Base-by-base conservation (phyloP, 2,888 invertebrate genomes). In the Drosophila pseudotakahashii region DNA sequence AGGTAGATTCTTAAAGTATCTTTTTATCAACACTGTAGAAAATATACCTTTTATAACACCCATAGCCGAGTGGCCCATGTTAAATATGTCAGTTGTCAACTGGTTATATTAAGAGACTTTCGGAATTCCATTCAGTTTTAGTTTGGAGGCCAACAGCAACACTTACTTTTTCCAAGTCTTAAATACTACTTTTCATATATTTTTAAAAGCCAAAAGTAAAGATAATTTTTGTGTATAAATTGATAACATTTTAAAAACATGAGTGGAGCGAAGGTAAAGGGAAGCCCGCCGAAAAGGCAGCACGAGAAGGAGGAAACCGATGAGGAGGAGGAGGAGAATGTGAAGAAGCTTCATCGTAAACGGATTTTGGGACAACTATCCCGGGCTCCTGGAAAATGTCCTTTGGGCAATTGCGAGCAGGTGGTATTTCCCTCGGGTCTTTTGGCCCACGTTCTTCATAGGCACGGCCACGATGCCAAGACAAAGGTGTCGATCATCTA, bases 341-440 rank as follows among this genome's bases (percentile, higher is more conserved):
- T 26, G 26, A 26, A 39, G 6, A 9, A 39, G 9, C 14, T 3
- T 2, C 39, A 3, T 39, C 45, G 26, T 5, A 4, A 4, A 4
- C 14, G 5, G 5, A 0, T 30, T 14, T 30, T 45, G 14, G 1
- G 14, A 10, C 26, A 10, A 5, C 2, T 45, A 14, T 45, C 45
- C 7, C 14, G 45, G n/a, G 45, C 14, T n/a, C 69, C 69, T 2
- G 66, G 26, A 6, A 26, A 44, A 26, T 69, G 69, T 42, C 58
- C 66, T 3, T 0, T 69, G 32, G 26, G 36, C 4, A 7, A 7
- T 0, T 69, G 69, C 23, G 32, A 44, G 0, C 53, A 64, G 5
- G 7, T 36, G 4, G 1, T 54, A 1, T 84, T 80, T 14, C 84
- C 80, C 7, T 61, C 62, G 0, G 63, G 68, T 3, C 10, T 84